A percentile compares a stretch with the other conserved stretches of the same genome.
phyloP scores from a whole-genome alignment of 2,113 vertebrate species.

The Heterotis niloticus region DNA sequence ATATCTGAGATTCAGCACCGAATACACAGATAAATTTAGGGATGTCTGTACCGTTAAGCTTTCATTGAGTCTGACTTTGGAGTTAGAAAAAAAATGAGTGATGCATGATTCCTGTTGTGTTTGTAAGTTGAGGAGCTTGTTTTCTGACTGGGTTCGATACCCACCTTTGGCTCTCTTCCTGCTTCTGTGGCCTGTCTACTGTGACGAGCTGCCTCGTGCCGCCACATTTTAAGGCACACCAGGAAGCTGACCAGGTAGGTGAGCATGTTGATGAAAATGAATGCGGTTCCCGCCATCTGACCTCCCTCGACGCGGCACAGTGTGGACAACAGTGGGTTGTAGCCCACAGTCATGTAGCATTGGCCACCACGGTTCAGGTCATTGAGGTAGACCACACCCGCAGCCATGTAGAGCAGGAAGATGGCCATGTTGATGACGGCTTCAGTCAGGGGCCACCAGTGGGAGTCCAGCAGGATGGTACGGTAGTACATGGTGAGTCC shows the following conservation, averaged over 20 bases:
- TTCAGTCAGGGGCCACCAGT: conserved; percentile 75
- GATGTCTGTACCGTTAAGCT: no score
- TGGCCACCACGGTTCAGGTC: conserved; percentile 67
- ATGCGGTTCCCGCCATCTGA: conserved; percentile 67
- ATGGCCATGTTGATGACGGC: conserved; percentile 60
- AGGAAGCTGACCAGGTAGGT: conserved; percentile 61
- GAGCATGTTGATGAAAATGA: conserved; percentile 65
- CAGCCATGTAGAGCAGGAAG: conserved; percentile 71
- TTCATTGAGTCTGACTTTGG: no score
- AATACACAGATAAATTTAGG: no score
- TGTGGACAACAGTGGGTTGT: conserved; percentile 54
- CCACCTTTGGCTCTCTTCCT: not conserved
- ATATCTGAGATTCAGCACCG: no score
- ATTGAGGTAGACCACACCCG: conserved; percentile 66
- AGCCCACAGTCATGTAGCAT: conserved; percentile 61
- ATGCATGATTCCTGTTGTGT: no score
- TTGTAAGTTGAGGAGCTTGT: no score
- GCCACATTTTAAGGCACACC: conserved; percentile 64
- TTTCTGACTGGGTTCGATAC: no score
- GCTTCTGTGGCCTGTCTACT: conserved; percentile 33
- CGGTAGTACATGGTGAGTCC: conserved; percentile 70
- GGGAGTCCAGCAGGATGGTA: conserved; percentile 35
- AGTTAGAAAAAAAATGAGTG: no score
- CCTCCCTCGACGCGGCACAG: conserved; percentile 66
- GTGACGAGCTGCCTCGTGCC: conserved; percentile 46